These are phyloP conservation scores for Nothura maculosa DNA, from an alignment of 2,797 vertebrate genomes.

Conservation along the genomic window DNA sequence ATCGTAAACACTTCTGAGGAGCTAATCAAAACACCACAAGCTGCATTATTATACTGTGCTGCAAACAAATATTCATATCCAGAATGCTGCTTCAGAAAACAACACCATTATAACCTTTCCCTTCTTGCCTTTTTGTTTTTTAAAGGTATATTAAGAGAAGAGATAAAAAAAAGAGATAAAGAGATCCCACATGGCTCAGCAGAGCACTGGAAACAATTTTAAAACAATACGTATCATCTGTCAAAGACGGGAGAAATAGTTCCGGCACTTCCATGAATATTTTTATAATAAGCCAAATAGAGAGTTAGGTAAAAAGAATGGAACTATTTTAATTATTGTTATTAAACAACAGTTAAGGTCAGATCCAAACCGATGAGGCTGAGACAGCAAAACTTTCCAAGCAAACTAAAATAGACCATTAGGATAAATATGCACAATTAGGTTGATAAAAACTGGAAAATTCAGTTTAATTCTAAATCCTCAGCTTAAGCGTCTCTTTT, in stretches of 20 bases:
- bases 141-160: not conserved
- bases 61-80: conserved; percentile 30
- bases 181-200: not conserved
- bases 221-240: fast-evolving
- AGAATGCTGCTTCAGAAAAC: not conserved
- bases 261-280: not conserved
- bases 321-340: not conserved
- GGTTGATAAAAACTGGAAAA: fast-evolving
- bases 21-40: conserved; percentile 51
- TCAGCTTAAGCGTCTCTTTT: not conserved
- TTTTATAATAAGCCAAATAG: not conserved
- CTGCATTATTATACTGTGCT: not conserved
- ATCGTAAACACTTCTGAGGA: conserved; percentile 23
- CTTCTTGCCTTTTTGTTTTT: not conserved
- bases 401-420: not conserved
- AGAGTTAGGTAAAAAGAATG: not conserved
- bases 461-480: not conserved
- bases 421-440: not conserved
- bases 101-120: not conserved
- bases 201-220: not conserved
- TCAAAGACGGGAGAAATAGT: not conserved
- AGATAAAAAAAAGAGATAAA: not conserved
- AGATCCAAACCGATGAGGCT: not conserved
- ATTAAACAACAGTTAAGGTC: not conserved
- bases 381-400: not conserved